Evolutionary conservation across 2,888 invertebrate species (phyloP), one percentile per base, ranked within the genome.

Genomic region (Drosophila yooni): DNA sequence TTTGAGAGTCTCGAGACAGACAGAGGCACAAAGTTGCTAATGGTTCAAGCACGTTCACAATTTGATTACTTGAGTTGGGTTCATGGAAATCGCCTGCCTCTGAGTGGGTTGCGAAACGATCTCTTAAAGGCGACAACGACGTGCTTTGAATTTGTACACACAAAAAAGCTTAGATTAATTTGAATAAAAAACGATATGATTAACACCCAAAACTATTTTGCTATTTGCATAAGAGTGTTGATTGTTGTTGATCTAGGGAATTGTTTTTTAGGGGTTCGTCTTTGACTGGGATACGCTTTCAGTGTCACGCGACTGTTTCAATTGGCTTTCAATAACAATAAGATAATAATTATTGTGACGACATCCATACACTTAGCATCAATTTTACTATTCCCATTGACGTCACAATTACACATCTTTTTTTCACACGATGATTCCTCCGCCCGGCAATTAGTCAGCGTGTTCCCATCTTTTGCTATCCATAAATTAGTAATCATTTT

Each of bases 11-110:
- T 15, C 6, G 36, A 40, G 1, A 13, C 7, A 8, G 18, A 10
- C 7, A 46, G n/a, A 48, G 38, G 38, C 58, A 53, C 52, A 51
- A 53, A 74, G 62, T 58, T 56, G 77, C 76, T 78, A 76, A 71
- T 80, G 50, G 33, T 67, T 76, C 34, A 66, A 54, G 57, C 80
- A 78, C 80, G 76, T 67, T 77, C 53, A 36, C 57, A 31, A 33
- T 58, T 65, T 59, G 31, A 50, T 75, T 50, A 70, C n/a, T 53
- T 21, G 46, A 46, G 56, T 52, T 46, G 48, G 50, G 71, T 80
- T 78, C 81, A 71, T 71, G 72, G 67, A 64, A 68, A 61, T 53
- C 34, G 27, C 11, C 27, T 21, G 21, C 21, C 21, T 21, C 21
- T 56, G 67, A 46, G 60, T 72, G 13, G 56, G 5, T 46, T 61